Percentiles rank a stretch among this genome's conserved stretches.
Conservation (phyloP, 2,113 vertebrate species). For the Catharus bicknelli region DNA sequence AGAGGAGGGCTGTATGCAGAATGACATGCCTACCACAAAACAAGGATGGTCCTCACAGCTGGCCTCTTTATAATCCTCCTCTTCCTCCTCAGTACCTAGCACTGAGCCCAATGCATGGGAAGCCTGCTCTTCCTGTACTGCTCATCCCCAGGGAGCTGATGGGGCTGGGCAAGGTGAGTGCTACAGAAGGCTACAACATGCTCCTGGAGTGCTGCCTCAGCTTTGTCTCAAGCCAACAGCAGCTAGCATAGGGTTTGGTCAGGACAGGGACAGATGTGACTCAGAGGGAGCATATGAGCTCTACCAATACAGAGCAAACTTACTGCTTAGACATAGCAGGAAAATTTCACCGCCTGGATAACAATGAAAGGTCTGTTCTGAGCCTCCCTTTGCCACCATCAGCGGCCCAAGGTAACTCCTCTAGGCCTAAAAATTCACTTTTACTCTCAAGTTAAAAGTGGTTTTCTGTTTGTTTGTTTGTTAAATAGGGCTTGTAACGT, state of each 20-base stretch:
- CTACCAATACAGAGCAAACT: not conserved
- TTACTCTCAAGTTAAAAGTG: not conserved
- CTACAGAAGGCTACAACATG: accelerated
- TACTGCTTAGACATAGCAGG: not conserved
- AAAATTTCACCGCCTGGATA: not conserved
- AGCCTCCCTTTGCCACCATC: not conserved
- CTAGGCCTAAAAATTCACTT: not conserved
- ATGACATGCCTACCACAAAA: not conserved
- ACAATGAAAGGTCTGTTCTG: not conserved
- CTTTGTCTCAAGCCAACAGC: not conserved
- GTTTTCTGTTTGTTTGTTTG: not conserved
- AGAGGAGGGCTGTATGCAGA: not conserved
- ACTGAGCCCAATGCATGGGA: accelerated
- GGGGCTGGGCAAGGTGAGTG: not conserved
- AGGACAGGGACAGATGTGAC: not conserved
- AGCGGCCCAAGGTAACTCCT: not conserved
- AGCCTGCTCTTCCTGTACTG: not conserved
- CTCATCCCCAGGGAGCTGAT: accelerated
- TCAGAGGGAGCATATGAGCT: not conserved
- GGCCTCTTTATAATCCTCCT: not conserved
- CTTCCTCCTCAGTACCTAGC: not conserved
- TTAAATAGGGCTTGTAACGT: not conserved
- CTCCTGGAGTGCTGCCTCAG: not conserved
- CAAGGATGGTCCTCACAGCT: not conserved
- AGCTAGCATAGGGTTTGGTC: not conserved